Percentiles rank a stretch among this genome's conserved stretches.
Evolutionary conservation across 1,140 invertebrate genomes (phyloP).

Genomic region (Helicorthomorpha holstii): DNA sequence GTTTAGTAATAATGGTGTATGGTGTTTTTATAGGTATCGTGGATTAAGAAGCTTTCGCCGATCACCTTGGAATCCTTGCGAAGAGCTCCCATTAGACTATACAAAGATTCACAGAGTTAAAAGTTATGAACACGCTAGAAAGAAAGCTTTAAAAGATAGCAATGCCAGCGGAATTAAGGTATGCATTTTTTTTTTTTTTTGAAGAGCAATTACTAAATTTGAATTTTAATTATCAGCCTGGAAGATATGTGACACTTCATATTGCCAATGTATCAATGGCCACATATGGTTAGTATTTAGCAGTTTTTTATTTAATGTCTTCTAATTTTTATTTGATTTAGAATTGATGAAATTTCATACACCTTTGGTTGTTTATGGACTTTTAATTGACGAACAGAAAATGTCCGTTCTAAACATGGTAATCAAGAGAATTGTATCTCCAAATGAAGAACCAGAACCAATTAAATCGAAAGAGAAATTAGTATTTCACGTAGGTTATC

Average conservation of each 20-base stretch:
- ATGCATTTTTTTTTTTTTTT: background rate
- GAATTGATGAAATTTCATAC: constrained; percentile 17
- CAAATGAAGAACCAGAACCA: constrained; percentile 32
- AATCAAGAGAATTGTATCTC: constrained; percentile 39
- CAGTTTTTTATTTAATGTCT: background rate
- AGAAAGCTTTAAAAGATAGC: constrained; percentile 50
- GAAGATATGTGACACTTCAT: constrained; percentile 66
- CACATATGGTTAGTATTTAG: constrained; percentile 30
- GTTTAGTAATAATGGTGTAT: too few species aligned
- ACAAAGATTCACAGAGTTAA: constrained; percentile 85
- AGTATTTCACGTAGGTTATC: constrained; percentile 88
- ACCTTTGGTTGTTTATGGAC: constrained; percentile 40
- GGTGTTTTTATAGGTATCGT: constrained; percentile 58
- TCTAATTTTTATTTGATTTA: too few species aligned
- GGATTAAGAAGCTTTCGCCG: constrained; percentile 87
- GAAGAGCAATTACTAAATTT: background rate
- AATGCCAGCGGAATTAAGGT: constrained; percentile 27
- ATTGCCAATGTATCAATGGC: constrained; percentile 54
- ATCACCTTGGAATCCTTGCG: constrained; percentile 87
- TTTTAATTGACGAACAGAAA: constrained; percentile 88
- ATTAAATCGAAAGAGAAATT: constrained; percentile 87
- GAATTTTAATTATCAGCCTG: constrained; percentile 40
- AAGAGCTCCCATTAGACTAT: constrained; percentile 90
- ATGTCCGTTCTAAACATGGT: constrained; percentile 89
- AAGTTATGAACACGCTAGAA: constrained; percentile 75